Percentiles rank a stretch among this genome's conserved stretches.
These are phyloP conservation scores for Nothobranchius kuhntae DNA, from an alignment of 2,113 vertebrate species.

Conservation along the genomic window DNA sequence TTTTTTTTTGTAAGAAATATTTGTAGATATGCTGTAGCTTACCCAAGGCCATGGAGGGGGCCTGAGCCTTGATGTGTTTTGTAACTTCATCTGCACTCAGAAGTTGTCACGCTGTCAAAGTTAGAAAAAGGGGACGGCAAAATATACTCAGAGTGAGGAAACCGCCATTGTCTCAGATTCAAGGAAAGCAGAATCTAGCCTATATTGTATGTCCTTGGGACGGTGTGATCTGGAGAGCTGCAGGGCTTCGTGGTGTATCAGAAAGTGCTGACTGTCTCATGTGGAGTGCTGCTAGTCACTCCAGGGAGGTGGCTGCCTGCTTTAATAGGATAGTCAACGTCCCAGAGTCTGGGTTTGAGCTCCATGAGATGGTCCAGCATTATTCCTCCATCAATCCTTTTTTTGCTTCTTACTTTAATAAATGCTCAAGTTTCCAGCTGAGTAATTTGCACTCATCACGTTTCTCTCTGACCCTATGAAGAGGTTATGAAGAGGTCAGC, in stretches of 20 bases:
- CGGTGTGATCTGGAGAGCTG: slow-evolving; percentile 32
- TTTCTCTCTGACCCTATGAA: slow-evolving; percentile 6
- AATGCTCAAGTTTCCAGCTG: slow-evolving; percentile 19
- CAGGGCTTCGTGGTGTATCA: slow-evolving; percentile 33
- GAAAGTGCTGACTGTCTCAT: slow-evolving; percentile 51
- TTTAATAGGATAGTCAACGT: slow-evolving; percentile 62
- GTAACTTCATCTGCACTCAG: no score
- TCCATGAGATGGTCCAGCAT: slow-evolving; percentile 19
- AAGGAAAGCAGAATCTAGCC: slow-evolving; percentile 55
- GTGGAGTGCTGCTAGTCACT: slow-evolving; percentile 29
- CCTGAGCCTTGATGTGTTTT: no score
- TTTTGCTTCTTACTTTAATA: background rate
- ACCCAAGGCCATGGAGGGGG: no score
- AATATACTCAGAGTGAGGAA: slow-evolving; percentile 64
- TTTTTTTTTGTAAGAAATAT: no score
- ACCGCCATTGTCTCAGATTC: slow-evolving; percentile 46
- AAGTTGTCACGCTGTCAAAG: no score
- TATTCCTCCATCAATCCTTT: slow-evolving; percentile 2
- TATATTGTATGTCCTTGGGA: slow-evolving; percentile 65
- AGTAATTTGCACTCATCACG: slow-evolving; percentile 16
- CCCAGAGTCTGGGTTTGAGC: slow-evolving; percentile 20
- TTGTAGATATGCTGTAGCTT: no score
- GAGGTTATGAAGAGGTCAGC: slow-evolving; percentile 35
- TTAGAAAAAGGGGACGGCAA: slow-evolving; percentile 67
- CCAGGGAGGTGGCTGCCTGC: slow-evolving; percentile 30